Evolutionary conservation across 1,140 invertebrate species (phyloP), one percentile per base, ranked within the genome.

Genomic region (Batillaria attramentaria): DNA sequence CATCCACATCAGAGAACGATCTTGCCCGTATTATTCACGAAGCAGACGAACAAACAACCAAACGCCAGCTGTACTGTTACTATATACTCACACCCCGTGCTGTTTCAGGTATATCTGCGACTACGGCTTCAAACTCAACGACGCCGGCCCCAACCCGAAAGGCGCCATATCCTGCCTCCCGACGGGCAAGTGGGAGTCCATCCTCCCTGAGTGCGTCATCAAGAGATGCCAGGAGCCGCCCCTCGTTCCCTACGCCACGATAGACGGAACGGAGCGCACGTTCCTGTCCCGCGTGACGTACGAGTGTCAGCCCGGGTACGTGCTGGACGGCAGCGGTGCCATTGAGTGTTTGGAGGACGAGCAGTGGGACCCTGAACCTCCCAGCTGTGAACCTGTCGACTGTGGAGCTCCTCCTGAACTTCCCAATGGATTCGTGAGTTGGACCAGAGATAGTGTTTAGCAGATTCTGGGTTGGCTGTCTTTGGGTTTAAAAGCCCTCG

Each of bases 271-370:
- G 3, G 78, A 78, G 16, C 28, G 72, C 18, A 81, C 73, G 2
- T 86, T 81, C 60, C 65, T 84, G 0, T 78, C 78, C 28, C 65
- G 66, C 5, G 85, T 84, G 18, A 66, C 76, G 18, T 89, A 88
- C 79, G 50, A 41, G 31, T 89, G 87, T 78, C 60, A 86, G 65
- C 68, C 78, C 1, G 87, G 87, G 0, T 86, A 81, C 75, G 62
- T 50, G 37, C 68, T 84, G 8, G 35, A 76, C 4, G 62, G 57
- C 16, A 84, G 82, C 37, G 54, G 73, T 62, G 70, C 81, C n/a
- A 77, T 90, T 35, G 81, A 78, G 24, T 92, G 92, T 80, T 46
- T 83, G 20, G 81, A 85, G 24, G 84, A 86, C 75, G 87, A 89
- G 50, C 81, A 82, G 0, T 92, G 91, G 92, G 87, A 83, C 50